Evolutionary conservation across 2,797 vertebrate species (phyloP).

Genomic region (Prionace glauca): DNA sequence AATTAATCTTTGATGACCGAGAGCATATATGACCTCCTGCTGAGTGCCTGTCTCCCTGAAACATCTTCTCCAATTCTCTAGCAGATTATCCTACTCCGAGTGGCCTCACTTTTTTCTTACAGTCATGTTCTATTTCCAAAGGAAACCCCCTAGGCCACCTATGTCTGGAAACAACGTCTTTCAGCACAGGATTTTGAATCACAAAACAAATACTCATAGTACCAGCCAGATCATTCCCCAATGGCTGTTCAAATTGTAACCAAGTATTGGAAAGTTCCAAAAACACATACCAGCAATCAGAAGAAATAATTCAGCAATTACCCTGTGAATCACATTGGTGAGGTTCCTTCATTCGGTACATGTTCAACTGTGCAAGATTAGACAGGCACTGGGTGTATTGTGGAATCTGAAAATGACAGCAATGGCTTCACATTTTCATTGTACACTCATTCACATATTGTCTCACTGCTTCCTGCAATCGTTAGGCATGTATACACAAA

Average conservation of each 20-base stretch:
- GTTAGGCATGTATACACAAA: no score
- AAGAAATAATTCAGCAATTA: not conserved
- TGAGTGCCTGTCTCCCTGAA: not conserved
- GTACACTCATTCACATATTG: no score
- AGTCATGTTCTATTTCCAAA: not conserved
- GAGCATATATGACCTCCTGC: not conserved
- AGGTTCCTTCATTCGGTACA: not conserved
- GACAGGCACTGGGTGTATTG: not conserved
- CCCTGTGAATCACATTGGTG: not conserved
- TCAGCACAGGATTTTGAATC: not conserved
- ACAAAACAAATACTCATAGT: not conserved
- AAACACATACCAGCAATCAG: not conserved
- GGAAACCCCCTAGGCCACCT: not conserved
- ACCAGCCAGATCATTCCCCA: not conserved
- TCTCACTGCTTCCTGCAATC: no score
- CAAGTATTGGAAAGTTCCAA: not conserved
- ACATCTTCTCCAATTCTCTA: not conserved
- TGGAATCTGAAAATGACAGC: not conserved
- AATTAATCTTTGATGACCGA: not conserved
- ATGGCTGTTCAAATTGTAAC: not conserved
- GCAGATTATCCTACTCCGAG: not conserved
- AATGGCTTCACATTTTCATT: not conserved
- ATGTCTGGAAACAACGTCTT: not conserved
- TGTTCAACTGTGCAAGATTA: not conserved
- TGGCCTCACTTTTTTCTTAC: not conserved